These are phyloP conservation scores for Scelioninae gen. 2 DNA, from an alignment of 2,888 invertebrate species.

Conservation along the genomic window DNA sequence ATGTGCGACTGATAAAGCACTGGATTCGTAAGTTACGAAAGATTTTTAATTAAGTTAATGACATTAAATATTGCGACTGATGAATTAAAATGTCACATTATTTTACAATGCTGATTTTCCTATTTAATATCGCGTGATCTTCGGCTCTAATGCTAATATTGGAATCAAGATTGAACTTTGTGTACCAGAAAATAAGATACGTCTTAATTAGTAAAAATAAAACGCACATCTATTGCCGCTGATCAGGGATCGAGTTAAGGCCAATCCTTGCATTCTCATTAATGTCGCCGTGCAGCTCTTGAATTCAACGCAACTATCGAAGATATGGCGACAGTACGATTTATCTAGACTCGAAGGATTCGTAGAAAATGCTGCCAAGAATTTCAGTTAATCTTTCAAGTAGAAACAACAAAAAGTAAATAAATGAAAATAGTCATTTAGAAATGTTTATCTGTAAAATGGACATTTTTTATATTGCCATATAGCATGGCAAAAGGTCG, in stretches of 20 bases:
- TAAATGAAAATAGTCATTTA: too few relatives aligned
- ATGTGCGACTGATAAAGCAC: too few relatives aligned
- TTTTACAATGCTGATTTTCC: constrained; percentile 36
- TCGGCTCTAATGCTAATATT: constrained; percentile 30
- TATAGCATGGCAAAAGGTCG: too few relatives aligned
- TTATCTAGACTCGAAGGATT: constrained; percentile 32
- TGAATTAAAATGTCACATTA: constrained; percentile 33
- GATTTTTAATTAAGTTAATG: constrained; percentile 27
- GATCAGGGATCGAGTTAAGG: constrained; percentile 35
- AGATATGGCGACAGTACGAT: constrained; percentile 46
- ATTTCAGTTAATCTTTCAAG: too few relatives aligned
- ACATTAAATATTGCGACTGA: constrained; percentile 10
- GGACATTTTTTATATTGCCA: too few relatives aligned
- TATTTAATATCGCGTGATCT: constrained; percentile 14
- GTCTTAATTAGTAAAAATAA: constrained; percentile 54
- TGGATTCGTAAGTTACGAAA: too few relatives aligned
- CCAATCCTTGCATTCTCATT: constrained; percentile 51
- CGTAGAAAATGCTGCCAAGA: constrained; percentile 21
- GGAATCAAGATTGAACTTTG: constrained; percentile 39
- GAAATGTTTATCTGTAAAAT: too few relatives aligned
- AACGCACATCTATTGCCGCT: constrained; percentile 47
- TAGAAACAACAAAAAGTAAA: too few relatives aligned
- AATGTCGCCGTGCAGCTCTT: constrained; percentile 45
- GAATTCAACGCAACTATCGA: constrained; percentile 40
- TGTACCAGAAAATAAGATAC: constrained; percentile 29